A percentile compares a stretch with the other conserved stretches of the same genome.
Evolutionary conservation across 2,113 vertebrate genomes (phyloP).

Genomic region (Tautogolabrus adspersus): DNA sequence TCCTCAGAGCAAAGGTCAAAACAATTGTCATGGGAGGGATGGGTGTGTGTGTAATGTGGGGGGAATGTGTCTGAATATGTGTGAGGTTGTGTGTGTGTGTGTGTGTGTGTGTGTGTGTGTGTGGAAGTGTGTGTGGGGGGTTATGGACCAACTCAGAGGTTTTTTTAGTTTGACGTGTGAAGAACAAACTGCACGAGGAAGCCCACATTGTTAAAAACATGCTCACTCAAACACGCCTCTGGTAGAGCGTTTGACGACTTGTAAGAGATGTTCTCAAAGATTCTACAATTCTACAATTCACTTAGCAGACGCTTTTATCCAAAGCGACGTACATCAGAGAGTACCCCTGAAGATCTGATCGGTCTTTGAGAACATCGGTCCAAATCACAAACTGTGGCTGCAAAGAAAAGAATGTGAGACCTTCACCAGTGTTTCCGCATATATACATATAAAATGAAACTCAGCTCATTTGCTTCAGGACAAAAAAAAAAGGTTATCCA

Average conservation of each 20-base stretch:
- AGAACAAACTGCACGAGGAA: constrained; percentile 44
- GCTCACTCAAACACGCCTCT: constrained; percentile 12
- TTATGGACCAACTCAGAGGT: constrained; percentile 29
- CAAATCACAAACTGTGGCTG: no score
- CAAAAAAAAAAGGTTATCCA: not conserved
- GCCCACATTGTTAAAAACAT: constrained; percentile 15
- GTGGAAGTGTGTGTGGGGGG: not conserved
- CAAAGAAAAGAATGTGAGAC: no score
- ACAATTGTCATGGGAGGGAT: constrained; percentile 63
- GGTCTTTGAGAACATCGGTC: no score
- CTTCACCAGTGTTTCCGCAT: not conserved
- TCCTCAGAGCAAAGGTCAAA: constrained; percentile 80
- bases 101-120: not conserved
- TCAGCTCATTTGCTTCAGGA: not conserved
- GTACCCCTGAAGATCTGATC: no score
- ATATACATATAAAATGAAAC: not conserved
- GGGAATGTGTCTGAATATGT: not conserved
- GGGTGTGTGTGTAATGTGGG: not conserved
- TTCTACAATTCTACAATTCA: not conserved
- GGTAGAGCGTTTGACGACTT: constrained; percentile 1
- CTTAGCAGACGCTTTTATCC: no score
- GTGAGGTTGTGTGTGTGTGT: not conserved
- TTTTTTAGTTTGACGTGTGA: constrained; percentile 30
- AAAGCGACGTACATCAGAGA: no score
- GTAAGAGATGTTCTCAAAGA: not conserved